Base-by-base conservation (phyloP, 2,888 invertebrate species). In the Penaeus monodon region DNA sequence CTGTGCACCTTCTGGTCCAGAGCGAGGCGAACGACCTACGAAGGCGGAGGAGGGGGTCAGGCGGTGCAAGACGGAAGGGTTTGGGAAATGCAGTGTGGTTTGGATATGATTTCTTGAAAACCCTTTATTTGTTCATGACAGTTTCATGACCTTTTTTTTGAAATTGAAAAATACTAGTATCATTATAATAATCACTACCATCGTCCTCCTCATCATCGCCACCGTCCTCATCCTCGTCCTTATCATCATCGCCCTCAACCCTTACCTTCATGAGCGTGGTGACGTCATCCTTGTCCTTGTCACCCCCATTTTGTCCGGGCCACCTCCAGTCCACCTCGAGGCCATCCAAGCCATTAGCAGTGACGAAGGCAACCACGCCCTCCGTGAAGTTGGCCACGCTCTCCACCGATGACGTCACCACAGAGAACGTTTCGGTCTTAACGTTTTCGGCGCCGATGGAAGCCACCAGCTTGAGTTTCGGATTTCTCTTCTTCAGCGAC, bases 311-410 rank as follows among this genome's bases (percentile, higher is more conserved):
- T 24, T 79, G 64, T 1, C 89, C 86, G 10, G 90, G 89, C 90
- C 90, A 90, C 73, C 86, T 84, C 90, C 90, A 90, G 87, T 90
- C 89, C 65, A 90, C 68, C 81, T 90, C 90, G 0, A 90, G 63
- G 1, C 90, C 90, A 80, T 90, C 88, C 49, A 90, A 57, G 8
- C 66, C 33, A n/a, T 84, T 66, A 20, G 65, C 17, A n/a, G 38
- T 17, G 29, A 90, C 66, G 81, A 88, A 88, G 73, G 70, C 73
- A 33, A 65, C 74, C 63, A 89, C 74, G 33, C 81, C 80, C 38
- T 89, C 81, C 33, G 90, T 89, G 83, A 90, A 88, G 81, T 89
- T 90, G 10, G 88, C 76, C 44, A 88, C 63, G 44, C 84, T 80
- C 20, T 86, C 88, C 27, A 65, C 85, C 27, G 86, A 80, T 17